These are phyloP conservation scores for Oryzias curvinotus DNA, from an alignment of 2,113 vertebrate species.

Conservation along the genomic window DNA sequence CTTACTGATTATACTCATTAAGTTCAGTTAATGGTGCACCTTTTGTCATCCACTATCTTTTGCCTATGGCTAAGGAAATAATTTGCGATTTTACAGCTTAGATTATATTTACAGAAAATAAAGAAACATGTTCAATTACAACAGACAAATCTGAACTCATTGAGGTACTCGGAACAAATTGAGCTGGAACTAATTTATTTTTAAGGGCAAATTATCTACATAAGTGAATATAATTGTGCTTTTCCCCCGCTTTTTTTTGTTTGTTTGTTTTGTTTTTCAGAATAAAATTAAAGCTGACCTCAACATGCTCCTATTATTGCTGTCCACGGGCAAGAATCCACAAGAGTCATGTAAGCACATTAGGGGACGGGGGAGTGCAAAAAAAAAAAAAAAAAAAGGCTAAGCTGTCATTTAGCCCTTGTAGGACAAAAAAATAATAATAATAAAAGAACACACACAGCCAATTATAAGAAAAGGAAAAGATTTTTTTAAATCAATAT, in stretches of 20 bases:
- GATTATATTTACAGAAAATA: conserved; percentile 60
- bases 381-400: background rate
- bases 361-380: background rate
- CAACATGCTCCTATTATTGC: conserved; percentile 45
- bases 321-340: conserved; percentile 31
- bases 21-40: conserved; percentile 24
- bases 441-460: background rate
- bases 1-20: conserved; percentile 1
- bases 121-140: conserved; percentile 66
- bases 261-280: background rate
- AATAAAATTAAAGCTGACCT: conserved; percentile 67
- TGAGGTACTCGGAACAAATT: conserved; percentile 61
- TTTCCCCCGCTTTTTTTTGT: conserved; percentile 34
- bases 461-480: conserved; percentile 1
- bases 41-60: conserved; percentile 37
- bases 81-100: conserved; percentile 51
- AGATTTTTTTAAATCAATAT: conserved; percentile 2
- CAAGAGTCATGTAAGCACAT: conserved; percentile 32
- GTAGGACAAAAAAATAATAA: background rate
- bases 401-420: conserved; percentile 13
- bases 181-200: conserved; percentile 61
- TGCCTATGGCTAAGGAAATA: conserved; percentile 48
- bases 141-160: conserved; percentile 66
- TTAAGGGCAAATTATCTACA: conserved; percentile 48
- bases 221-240: conserved; percentile 54